phyloP scores from a whole-genome alignment of 2,888 invertebrate genomes.

The Encarsia formosa region DNA sequence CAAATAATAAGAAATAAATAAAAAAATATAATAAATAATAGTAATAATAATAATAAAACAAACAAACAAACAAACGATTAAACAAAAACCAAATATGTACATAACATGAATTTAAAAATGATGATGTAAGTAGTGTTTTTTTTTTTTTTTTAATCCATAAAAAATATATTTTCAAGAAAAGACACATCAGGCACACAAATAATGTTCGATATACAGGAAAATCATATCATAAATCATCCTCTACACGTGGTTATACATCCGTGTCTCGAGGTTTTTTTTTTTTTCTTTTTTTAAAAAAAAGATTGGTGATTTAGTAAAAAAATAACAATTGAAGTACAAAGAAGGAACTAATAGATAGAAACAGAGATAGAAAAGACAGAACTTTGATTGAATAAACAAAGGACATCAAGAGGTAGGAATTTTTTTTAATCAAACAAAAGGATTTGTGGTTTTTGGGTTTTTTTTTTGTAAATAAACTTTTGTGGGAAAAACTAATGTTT shows the following conservation, averaged over 20 bases:
- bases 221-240: too few species aligned
- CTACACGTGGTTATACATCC: conserved; percentile 20
- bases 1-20: too few species aligned
- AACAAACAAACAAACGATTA: too few species aligned
- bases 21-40: too few species aligned
- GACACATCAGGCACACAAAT: conserved; percentile 30
- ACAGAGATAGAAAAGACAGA: conserved; percentile 22
- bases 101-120: conserved; percentile 3
- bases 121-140: conserved; percentile 9
- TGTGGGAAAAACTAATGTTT: too few species aligned
- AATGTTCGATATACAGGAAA: conserved; percentile 26
- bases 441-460: too few species aligned
- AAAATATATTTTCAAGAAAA: conserved; percentile 23
- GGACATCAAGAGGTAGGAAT: not conserved
- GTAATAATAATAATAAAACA: too few species aligned
- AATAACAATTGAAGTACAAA: conserved; percentile 16
- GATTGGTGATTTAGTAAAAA: conserved; percentile 2
- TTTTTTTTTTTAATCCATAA: conserved; percentile 5
- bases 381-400: conserved; percentile 6
- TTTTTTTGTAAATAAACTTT: too few species aligned
- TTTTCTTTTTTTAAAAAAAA: not conserved
- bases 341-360: conserved; percentile 20
- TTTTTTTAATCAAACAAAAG: not conserved
- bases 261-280: conserved; percentile 17
- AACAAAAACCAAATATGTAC: too few species aligned